Evolutionary conservation across 2,888 invertebrate species (phyloP), one percentile per base, ranked within the genome.

Genomic region (Chloroclystis v-ata): DNA sequence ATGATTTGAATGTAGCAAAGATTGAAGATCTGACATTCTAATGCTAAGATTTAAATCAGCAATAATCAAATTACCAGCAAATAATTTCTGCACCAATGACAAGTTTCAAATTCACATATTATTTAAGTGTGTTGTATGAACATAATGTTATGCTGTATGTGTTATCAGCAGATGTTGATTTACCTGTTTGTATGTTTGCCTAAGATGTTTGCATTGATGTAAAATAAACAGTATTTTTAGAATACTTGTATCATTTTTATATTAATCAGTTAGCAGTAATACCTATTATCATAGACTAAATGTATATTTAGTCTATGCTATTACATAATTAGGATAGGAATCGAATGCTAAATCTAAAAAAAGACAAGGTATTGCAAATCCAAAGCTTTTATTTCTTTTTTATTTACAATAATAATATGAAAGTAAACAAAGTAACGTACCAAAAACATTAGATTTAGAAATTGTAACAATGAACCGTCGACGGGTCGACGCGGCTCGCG

Each of bases 381-480:
- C 84, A 86, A 86, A 86, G 86, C 86, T 85, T 86, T 86, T 80
- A 82, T 83, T 82, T 58, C 45, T 67, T 69, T 49, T 79, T 84
- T 86, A 85, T 87, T 83, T 86, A 85, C 85, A 85, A 81, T 85
- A 59, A 75, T 77, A 82, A 84, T 86, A 86, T 82, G 85, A 86
- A 86, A 87, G 83, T 86, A 85, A 86, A 84, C 86, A 87, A 86
- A 85, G 75, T 83, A 81, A 83, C 77, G 75, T 84, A 85, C 80
- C 77, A 82, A 84, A 78, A 76, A 75, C 76, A 65, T 67, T 77
- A 76, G 70, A 77, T 79, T 81, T 79, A 77, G 71, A 75, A 69
- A 76, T 73, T 67, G 69, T 68, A 72, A 74, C 71, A 59, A 59
- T 49, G 54, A 48, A 51, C 41, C 45, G 39, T 50, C 68, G 68